Conservation (phyloP, 2,888 invertebrate species). For the Smittia aterrima region DNA sequence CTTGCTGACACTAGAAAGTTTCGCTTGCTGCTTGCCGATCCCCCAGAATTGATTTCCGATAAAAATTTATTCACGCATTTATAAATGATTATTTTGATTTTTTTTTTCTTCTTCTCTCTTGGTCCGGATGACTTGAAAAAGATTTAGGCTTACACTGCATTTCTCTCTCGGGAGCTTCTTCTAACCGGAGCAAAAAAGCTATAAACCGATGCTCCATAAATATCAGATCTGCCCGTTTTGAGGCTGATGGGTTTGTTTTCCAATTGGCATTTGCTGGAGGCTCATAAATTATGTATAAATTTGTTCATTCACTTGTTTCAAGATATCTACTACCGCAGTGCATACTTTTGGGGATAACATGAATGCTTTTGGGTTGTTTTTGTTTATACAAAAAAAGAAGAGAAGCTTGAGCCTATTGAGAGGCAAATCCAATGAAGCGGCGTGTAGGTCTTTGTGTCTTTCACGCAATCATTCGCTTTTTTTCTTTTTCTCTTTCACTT, state of each 20-base stretch:
- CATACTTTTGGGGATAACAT: conserved; percentile 22
- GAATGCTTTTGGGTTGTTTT: not conserved
- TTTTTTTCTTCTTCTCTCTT: too few relatives aligned
- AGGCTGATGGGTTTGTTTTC: conserved; percentile 18
- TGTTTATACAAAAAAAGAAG: not conserved
- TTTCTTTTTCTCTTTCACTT: not conserved
- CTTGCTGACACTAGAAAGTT: not conserved
- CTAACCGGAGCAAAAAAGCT: not conserved
- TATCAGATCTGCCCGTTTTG: not conserved
- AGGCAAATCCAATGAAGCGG: not conserved
- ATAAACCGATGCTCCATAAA: conserved; percentile 11
- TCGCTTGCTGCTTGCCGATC: conserved; percentile 1
- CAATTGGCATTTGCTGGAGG: conserved; percentile 18
- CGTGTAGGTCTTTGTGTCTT: conserved; percentile 9
- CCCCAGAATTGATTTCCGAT: not conserved
- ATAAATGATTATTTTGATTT: conserved; percentile 6
- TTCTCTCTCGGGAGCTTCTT: not conserved
- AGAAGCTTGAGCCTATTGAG: not conserved
- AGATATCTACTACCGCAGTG: conserved; percentile 1
- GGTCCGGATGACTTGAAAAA: conserved; percentile 6
- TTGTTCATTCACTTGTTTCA: conserved; percentile 21
- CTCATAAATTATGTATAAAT: conserved; percentile 16
- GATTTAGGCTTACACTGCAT: conserved; percentile 34
- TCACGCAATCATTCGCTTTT: not conserved
- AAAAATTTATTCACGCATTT: conserved; percentile 21